Percentiles rank a stretch among this genome's conserved stretches.
Conservation (phyloP, 2,888 invertebrate genomes). For the Hyalella azteca region DNA sequence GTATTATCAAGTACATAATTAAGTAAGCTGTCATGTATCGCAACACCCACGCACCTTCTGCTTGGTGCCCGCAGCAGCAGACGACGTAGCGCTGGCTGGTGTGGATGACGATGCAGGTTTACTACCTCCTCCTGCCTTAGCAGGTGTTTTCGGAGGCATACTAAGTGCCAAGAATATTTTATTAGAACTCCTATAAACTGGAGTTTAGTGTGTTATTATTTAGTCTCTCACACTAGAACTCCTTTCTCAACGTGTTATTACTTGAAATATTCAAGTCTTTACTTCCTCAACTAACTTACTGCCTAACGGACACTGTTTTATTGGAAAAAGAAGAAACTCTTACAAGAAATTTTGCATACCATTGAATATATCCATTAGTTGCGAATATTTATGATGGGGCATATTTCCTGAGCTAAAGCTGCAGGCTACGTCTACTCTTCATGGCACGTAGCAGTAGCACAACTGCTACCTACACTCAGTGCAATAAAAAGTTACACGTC, state of each 20-base stretch:
- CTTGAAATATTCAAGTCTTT: background rate
- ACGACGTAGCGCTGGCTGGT: background rate
- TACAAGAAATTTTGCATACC: background rate
- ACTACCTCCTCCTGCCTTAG: background rate
- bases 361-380: no score
- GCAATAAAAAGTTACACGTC: no score
- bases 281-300: background rate
- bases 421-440: no score
- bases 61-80: background rate
- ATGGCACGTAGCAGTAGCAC: no score
- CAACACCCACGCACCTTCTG: background rate
- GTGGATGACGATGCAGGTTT: background rate
- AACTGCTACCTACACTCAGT: no score
- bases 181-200: no score
- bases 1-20: background rate
- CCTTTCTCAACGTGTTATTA: background rate
- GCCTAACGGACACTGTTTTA: background rate
- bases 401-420: no score
- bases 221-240: background rate
- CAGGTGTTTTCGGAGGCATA: constrained; percentile 7
- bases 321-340: background rate
- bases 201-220: background rate
- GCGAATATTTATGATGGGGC: no score
- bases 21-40: background rate
- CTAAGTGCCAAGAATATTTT: background rate